Evolutionary conservation across 1,140 invertebrate species (phyloP), one percentile per base, ranked within the genome.

Genomic region (Micrasema minimum): DNA sequence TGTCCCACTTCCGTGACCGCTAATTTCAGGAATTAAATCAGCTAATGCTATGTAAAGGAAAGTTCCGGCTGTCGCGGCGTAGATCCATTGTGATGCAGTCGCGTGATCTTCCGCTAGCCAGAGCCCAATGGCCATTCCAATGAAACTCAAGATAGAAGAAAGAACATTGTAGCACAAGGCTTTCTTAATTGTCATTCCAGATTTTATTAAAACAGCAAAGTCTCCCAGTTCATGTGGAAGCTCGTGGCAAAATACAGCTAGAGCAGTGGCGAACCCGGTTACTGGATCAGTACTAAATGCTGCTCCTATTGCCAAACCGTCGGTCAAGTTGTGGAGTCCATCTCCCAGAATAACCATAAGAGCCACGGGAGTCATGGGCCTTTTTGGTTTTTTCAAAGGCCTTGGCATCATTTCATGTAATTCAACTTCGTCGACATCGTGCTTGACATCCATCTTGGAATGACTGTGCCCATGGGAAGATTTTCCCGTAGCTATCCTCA

Each of bases 31-130:
- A 73, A 94, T 90, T 83, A 94, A 86, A 80, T 93, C 91, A 7
- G 91, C 91, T 50, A 94, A 83, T n/a, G 91, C 91, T 69, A 94
- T 91, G 76, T 94, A 94, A 0, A 94, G 84, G 80, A 94, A 94
- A 50, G 91, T 91, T 31, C 92, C 93, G n/a, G 90, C 92, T 1
- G 92, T 91, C 4, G 87, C 86, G 2, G 91, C 88, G 81, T 93
- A 93, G 35, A 94, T 90, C 92, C 92, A 94, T 43, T 88, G 83
- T 2, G 88, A 89, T 53, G 88, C 86, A 1, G 85, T 85, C 43
- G 86, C 83, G 22, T 92, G 86, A 59, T 86, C 82, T 74, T 91
- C 90, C 9, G 91, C 92, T 3, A 93, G 80, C 68, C 88, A 82
- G 10, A 93, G 83, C 0, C 93, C 92, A 55, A 90, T 84, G 2